Conservation (phyloP, 1,140 invertebrate genomes). For the Heliconius hewitsoni region DNA sequence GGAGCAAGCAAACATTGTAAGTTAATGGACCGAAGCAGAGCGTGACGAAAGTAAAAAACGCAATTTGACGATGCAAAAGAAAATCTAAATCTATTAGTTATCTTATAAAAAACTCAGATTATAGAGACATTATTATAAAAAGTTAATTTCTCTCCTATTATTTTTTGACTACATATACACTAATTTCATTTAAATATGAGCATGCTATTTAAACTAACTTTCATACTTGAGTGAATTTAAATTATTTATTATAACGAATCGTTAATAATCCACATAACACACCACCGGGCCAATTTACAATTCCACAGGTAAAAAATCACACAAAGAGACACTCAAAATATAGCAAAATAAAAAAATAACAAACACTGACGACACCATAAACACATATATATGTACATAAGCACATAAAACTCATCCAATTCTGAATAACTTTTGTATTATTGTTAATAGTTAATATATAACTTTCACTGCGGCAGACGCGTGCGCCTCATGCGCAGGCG, state of each 20-base stretch:
- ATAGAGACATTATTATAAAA: background rate
- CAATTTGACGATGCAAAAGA: conserved; percentile 44
- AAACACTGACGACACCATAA: conserved; percentile 8
- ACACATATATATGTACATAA: background rate
- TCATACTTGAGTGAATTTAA: background rate
- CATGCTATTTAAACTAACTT: background rate
- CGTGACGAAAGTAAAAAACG: conserved; percentile 51
- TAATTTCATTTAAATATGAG: background rate
- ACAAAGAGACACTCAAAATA: background rate
- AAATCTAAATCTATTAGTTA: conserved; percentile 6
- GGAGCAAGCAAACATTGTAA: conserved; percentile 46
- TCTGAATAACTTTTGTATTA: background rate
- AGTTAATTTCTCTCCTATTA: background rate
- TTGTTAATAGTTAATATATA: background rate
- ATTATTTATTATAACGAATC: background rate
- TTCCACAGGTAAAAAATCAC: background rate
- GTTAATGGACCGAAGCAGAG: conserved; percentile 53
- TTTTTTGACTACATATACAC: background rate
- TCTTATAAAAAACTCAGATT: background rate
- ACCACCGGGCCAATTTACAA: background rate
- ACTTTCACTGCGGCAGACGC: conserved; percentile 62
- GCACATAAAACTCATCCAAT: background rate
- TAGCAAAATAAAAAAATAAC: background rate
- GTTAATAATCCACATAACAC: background rate
- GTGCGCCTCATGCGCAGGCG: conserved; percentile 61